Evolutionary conservation across 2,797 vertebrate genomes (phyloP), one percentile per base, ranked within the genome.

Genomic region (Nyctibius grandis): DNA sequence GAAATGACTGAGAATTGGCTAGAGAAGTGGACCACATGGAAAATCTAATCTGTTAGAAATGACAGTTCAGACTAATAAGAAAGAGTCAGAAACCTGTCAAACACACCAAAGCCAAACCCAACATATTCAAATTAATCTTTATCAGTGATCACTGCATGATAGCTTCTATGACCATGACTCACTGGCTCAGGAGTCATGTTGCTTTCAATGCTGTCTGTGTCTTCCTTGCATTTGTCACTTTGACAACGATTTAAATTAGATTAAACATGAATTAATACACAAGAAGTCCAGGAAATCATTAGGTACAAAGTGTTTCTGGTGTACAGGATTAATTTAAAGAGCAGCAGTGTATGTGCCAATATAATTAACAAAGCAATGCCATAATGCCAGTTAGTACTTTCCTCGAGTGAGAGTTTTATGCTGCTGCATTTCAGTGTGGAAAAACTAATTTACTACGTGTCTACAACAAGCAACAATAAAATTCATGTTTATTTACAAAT

Each of bases 401-500:
- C 83, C 65, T 88, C 2, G 0, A 96, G 86, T 91, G 38, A 96
- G 86, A 70, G 90, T 94, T 95, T 96, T 95, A 94, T 88, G 75
- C 61, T 65, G 12, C 54, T 67, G 48, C 56, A 83, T 94, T 94
- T 95, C 79, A 83, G 87, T 1, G 2, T 85, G 86, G 69, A 93
- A 96, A 96, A 96, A 74, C 84, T 96, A 95, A 97, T 96, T 95
- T 93, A 96, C 45, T 28, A 68, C 2, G 0, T 86, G 85, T 91
- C 85, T 94, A 54, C 74, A 92, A 85, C 64, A 82, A 74, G 77
- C 75, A 77, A 93, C 85, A 92, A 93, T 96, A 96, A 95, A 96
- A 50, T 57, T 78, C 77, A 28, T 85, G 59, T 91, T 95, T 97
- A 92, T 96, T 97, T 95, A 92, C 94, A 93, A 93, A 97, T 97